Base-by-base conservation (phyloP, 1,140 invertebrate species). In the Rhagoletis zephyria region DNA sequence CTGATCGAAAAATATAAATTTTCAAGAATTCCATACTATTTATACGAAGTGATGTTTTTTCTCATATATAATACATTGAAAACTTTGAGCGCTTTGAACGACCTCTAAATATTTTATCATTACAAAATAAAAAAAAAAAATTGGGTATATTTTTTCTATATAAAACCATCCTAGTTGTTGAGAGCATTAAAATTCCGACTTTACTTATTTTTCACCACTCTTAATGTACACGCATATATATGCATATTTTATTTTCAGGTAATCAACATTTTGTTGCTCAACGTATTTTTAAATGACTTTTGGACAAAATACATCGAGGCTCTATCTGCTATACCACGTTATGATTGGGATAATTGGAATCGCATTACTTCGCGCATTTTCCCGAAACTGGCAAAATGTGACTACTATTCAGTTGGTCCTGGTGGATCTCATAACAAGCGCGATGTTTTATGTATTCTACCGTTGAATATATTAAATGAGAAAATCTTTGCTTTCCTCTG, bases 311-410 rank as follows among this genome's bases (percentile, higher is more conserved):
- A 96, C 89, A 95, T 96, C 19, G 93, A 95, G n/a, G 94, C 94
- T 1, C 94, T 96, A 0, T 91, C 93, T 0, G 91, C 94, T 5
- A 94, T 94, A 88, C 89, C 90, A 64, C 86, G 92, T 86, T 90
- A 93, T 89, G 87, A 94, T 88, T 88, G 90, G 91, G 14, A 89
- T 87, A 12, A 89, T 88, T 91, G 89, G 93, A 88, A 93, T 93
- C 89, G 94, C 95, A 4, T 96, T 94, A 95, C 94, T 94, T 88
- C 91, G 89, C 88, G 93, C 94, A 88, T 93, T 4, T 98, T 96
- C 90, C 97, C 96, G 1, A 96, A 96, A 90, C 93, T 97, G n/a
- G 95, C 96, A n/a, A 97, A 97, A 93, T 97, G 97, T 90, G 94
- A 94, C 85, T 95, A 96, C 74, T 93, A 95, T 86, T 95, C 93